These are phyloP conservation scores for Canis aureus DNA, from an alignment of 2,113 vertebrate genomes.

Conservation along the genomic window DNA sequence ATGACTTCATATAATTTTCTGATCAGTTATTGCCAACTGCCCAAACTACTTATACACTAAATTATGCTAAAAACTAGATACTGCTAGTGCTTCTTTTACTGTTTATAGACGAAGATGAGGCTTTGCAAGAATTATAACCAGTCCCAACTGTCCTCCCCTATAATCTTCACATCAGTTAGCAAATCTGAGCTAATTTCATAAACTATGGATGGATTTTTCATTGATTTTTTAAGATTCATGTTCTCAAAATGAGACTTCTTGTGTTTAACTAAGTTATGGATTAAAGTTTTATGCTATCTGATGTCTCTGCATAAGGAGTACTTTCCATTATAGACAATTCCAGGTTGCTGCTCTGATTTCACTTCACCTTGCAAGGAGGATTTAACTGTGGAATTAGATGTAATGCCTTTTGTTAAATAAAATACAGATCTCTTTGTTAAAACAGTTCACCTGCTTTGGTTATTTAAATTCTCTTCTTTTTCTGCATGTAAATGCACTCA, in stretches of 20 bases:
- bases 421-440: conserved; percentile 71
- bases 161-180: conserved; percentile 42
- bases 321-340: conserved; percentile 61
- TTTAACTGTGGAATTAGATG: conserved; percentile 76
- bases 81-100: conserved; percentile 54
- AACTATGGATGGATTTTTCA: conserved; percentile 28
- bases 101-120: neutral
- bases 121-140: conserved; percentile 16
- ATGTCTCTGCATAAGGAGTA: conserved; percentile 39
- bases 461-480: conserved; percentile 75
- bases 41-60: conserved; percentile 80
- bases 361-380: conserved; percentile 57
- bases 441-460: conserved; percentile 63
- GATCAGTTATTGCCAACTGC: conserved; percentile 81
- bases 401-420: conserved; percentile 71
- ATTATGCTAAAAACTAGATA: conserved; percentile 76
- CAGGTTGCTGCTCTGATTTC: conserved; percentile 62
- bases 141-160: neutral
- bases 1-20: conserved; percentile 76
- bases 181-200: conserved; percentile 66
- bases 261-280: conserved; percentile 25
- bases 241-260: neutral
- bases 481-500: neutral
- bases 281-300: neutral
- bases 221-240: conserved; percentile 38